Percentiles rank a stretch among this genome's conserved stretches.
phyloP scores from a whole-genome alignment of 2,113 vertebrate genomes.

The Vulpes ferrilata region DNA sequence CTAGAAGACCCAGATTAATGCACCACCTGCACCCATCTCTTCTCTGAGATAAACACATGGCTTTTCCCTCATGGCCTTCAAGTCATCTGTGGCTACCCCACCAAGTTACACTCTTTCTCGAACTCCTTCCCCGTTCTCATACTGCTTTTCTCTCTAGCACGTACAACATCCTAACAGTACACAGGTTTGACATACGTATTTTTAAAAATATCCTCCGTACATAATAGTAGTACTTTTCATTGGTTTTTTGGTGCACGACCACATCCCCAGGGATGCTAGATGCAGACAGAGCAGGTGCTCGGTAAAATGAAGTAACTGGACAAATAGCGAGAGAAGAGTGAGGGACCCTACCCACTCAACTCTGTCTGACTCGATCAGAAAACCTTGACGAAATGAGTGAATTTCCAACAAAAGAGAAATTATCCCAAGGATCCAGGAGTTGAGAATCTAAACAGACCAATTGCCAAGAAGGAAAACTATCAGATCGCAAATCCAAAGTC shows the following conservation, averaged over 20 bases:
- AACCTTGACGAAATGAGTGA: not conserved
- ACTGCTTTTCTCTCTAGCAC: not conserved
- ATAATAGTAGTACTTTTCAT: too few relatives aligned
- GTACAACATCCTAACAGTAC: not conserved
- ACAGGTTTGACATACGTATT: accelerated
- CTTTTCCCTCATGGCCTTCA: not conserved
- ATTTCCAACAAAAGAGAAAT: not conserved
- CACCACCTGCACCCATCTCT: not conserved
- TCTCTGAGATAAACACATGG: not conserved
- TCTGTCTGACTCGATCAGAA: accelerated
- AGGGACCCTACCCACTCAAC: accelerated
- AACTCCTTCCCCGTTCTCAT: not conserved
- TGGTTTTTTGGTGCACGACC: not conserved
- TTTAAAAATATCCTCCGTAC: accelerated
- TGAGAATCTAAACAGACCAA: not conserved
- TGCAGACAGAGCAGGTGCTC: accelerated
- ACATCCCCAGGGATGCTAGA: accelerated
- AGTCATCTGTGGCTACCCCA: not conserved
- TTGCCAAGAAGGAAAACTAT: not conserved
- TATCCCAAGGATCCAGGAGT: not conserved
- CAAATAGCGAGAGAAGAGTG: not conserved
- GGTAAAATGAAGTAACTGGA: not conserved
- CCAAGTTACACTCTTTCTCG: not conserved
- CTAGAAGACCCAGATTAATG: not conserved
- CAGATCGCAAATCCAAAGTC: not conserved